A percentile compares a stretch with the other conserved stretches of the same genome.
Evolutionary conservation across 1,140 invertebrate genomes (phyloP).

Genomic region (Platyura marginata): DNA sequence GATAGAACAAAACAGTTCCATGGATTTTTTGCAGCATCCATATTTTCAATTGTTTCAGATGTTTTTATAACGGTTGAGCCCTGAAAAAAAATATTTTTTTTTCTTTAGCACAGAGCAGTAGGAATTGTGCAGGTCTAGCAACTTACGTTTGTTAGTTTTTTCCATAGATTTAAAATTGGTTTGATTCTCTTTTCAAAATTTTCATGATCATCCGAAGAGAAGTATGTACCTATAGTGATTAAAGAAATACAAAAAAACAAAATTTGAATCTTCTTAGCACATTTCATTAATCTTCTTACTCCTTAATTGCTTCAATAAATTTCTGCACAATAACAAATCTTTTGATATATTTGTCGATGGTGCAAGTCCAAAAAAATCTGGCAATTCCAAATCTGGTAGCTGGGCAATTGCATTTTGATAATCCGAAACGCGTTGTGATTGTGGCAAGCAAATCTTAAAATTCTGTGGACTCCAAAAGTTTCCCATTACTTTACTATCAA

Average conservation of each 20-base stretch:
- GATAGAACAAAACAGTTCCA: conserved; percentile 11
- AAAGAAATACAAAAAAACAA: conserved; percentile 10
- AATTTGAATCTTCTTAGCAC: conserved; percentile 15
- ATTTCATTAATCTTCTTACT: conserved; percentile 2
- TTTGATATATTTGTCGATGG: conserved; percentile 15
- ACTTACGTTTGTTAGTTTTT: conserved; percentile 20
- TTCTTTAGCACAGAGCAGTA: neutral
- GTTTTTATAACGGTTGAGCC: neutral
- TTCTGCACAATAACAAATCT: conserved; percentile 13
- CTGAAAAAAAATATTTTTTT: neutral
- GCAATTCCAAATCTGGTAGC: conserved; percentile 47
- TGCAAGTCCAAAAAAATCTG: conserved; percentile 58
- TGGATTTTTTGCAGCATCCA: conserved; percentile 5
- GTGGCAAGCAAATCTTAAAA: conserved; percentile 28
- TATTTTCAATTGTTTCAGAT: neutral
- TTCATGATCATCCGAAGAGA: conserved; percentile 21
- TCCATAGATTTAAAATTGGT: conserved; percentile 55
- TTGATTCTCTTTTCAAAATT: conserved; percentile 36
- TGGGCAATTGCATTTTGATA: conserved; percentile 37
- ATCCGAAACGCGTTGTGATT: conserved; percentile 34
- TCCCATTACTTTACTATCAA: conserved; percentile 37
- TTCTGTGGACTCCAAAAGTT: conserved; percentile 35
- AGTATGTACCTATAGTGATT: conserved; percentile 8
- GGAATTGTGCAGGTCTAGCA: neutral
- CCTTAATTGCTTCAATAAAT: conserved; percentile 15